Conservation (phyloP, 2,113 vertebrate genomes). For the Ctenomys sociabilis region DNA sequence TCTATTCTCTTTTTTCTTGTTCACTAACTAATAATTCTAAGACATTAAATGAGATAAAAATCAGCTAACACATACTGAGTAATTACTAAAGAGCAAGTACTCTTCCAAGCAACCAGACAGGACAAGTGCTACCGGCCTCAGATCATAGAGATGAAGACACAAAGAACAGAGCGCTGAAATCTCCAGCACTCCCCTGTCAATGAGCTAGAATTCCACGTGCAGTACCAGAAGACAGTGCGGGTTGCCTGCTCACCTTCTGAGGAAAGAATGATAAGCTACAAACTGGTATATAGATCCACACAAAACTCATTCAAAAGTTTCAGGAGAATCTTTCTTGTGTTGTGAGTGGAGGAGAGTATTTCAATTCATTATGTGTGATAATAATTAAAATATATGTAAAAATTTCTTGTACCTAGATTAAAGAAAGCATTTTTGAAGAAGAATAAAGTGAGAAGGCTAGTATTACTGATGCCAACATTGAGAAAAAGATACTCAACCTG, state of each 20-base stretch:
- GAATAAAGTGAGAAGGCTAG: neutral
- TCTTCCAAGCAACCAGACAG: neutral
- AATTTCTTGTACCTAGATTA: neutral
- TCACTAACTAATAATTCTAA: conserved; percentile 52
- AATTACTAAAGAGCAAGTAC: neutral
- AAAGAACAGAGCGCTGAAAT: neutral
- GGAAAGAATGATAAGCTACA: neutral
- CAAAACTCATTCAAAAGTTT: neutral
- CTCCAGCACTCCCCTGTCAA: neutral
- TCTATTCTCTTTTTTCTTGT: conserved; percentile 14
- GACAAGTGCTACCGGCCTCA: neutral
- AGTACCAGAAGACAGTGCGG: neutral
- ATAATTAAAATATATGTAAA: neutral
- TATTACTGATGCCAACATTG: neutral
- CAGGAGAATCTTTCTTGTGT: neutral
- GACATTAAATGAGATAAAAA: neutral
- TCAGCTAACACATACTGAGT: neutral
- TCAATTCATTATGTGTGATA: neutral
- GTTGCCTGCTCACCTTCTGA: neutral
- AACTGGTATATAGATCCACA: neutral
- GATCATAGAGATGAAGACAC: neutral
- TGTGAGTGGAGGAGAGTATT: neutral
- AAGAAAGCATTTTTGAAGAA: neutral
- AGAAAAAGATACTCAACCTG: neutral
- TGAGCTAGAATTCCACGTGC: neutral